These are phyloP conservation scores for Drosophila teissieri DNA, from an alignment of 1,140 invertebrate species.

Conservation along the genomic window DNA sequence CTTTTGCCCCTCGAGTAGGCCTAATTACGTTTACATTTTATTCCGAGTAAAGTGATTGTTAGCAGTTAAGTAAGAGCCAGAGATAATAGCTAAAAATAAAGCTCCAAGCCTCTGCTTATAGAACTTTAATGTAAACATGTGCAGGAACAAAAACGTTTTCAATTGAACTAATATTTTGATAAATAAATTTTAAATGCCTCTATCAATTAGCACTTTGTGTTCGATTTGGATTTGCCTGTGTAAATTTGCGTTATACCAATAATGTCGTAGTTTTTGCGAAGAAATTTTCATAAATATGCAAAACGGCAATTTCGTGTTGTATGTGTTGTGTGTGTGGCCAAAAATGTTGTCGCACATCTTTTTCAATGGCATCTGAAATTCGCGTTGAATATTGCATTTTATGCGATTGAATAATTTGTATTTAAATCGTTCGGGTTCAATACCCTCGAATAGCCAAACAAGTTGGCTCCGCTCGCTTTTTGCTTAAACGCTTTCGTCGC, in stretches of 20 bases:
- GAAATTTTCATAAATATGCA: conserved; percentile 30
- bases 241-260: background rate
- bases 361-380: conserved; percentile 7
- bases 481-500: conserved; percentile 18
- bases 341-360: conserved; percentile 12
- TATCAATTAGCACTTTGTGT: no score
- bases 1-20: background rate
- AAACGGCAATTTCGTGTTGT: conserved; percentile 2
- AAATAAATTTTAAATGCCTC: no score
- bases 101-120: no score
- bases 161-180: no score
- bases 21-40: background rate
- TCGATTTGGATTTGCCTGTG: conserved; percentile 5
- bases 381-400: conserved; percentile 26
- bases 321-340: conserved; percentile 3
- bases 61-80: background rate
- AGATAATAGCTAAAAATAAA: background rate
- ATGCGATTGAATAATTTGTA: conserved; percentile 34
- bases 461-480: conserved; percentile 10
- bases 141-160: background rate
- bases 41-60: no score
- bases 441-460: conserved; percentile 30
- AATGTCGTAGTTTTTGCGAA: conserved; percentile 13
- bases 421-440: conserved; percentile 31
- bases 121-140: no score